Evolutionary conservation across 2,113 vertebrate genomes (phyloP).

Genomic region (Acrocephalus arundinaceus): DNA sequence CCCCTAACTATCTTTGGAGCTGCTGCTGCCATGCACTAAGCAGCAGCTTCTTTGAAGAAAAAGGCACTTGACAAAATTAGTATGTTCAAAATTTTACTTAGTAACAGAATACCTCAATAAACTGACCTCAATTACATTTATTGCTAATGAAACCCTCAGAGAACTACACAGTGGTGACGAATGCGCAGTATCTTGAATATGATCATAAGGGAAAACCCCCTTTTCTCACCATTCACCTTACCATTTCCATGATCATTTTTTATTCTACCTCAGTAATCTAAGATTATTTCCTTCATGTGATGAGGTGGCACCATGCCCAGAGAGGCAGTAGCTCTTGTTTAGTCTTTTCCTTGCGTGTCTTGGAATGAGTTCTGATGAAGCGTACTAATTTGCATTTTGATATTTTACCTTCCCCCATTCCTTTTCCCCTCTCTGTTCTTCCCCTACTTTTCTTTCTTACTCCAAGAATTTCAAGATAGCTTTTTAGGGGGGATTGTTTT

Average conservation of each 20-base stretch:
- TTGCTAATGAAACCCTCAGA: not conserved
- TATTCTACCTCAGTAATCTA: not conserved
- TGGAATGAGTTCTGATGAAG: slow-evolving; percentile 3
- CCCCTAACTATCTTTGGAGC: rapidly evolving
- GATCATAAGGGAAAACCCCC: rapidly evolving
- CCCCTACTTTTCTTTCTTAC: not conserved
- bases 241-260: not conserved
- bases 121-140: not conserved
- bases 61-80: not conserved
- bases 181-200: not conserved
- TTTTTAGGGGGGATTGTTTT: slow-evolving; percentile 42
- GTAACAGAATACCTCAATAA: not conserved
- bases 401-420: not conserved
- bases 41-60: not conserved
- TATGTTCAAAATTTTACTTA: not conserved
- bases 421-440: not conserved
- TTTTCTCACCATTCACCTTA: not conserved
- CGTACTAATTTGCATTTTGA: slow-evolving; percentile 46
- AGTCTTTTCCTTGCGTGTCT: slow-evolving; percentile 9
- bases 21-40: not conserved
- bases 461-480: not conserved
- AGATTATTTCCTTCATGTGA: not conserved
- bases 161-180: not conserved
- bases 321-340: not conserved
- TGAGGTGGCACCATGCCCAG: not conserved